Conservation (phyloP, 2,113 vertebrate species). For the Oxyruncus cristatus region DNA sequence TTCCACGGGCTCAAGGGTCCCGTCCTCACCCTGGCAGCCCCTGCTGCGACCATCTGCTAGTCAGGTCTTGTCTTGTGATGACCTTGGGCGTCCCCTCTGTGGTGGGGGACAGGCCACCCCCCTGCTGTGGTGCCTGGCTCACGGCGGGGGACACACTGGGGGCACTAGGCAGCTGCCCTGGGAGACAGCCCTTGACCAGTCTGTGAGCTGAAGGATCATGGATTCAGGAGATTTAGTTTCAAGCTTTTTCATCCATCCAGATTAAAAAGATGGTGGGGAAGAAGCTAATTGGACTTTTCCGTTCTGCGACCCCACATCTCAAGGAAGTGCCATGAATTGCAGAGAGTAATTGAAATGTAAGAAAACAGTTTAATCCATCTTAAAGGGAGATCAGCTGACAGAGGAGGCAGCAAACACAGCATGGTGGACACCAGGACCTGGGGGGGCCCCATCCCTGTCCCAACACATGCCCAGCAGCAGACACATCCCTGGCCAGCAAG, state of each 20-base stretch:
- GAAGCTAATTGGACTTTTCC: background rate
- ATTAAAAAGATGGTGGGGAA: background rate
- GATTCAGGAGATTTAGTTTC: conserved; percentile 10
- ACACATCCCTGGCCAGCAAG: background rate
- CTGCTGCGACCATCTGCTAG: background rate
- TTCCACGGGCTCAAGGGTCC: background rate
- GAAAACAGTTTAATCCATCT: background rate
- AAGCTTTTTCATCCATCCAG: background rate
- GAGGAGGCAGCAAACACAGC: background rate
- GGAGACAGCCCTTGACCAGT: background rate
- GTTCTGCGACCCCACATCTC: background rate
- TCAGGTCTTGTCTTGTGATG: background rate
- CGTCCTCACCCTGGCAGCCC: background rate
- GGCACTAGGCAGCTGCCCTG: background rate
- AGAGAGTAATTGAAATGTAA: background rate
- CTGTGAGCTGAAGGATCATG: background rate
- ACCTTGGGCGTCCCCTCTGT: background rate
- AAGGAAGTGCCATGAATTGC: background rate
- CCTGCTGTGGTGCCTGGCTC: background rate
- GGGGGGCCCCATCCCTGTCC: background rate
- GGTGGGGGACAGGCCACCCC: rapidly evolving
- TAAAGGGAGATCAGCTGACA: background rate
- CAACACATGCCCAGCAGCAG: background rate
- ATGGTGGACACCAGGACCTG: background rate
- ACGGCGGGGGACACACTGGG: too few relatives aligned